Evolutionary conservation across 2,888 invertebrate species (phyloP).

Genomic region (Oligia fasciuncula): DNA sequence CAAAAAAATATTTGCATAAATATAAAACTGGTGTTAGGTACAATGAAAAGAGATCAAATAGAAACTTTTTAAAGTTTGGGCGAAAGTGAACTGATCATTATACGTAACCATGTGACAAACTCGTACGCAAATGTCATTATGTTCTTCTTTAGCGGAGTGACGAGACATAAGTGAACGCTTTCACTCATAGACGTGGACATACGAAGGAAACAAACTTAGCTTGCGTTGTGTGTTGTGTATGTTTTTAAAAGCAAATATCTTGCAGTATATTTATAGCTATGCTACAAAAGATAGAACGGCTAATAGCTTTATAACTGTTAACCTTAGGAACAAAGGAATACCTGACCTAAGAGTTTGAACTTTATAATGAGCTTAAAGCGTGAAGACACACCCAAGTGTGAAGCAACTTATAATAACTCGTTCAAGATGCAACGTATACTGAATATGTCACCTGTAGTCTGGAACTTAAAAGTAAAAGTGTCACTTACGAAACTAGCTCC

Average conservation of each 20-base stretch:
- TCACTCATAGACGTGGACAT: constrained; percentile 49
- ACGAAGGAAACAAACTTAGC: constrained; percentile 39
- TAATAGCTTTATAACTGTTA: neutral
- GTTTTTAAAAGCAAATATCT: neutral
- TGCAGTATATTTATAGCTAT: neutral
- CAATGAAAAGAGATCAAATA: constrained; percentile 32
- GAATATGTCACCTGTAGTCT: constrained; percentile 39
- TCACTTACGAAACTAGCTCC: constrained; percentile 73
- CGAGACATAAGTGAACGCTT: constrained; percentile 55
- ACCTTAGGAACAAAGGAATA: constrained; percentile 21
- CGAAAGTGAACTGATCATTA: constrained; percentile 55
- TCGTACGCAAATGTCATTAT: constrained; percentile 65
- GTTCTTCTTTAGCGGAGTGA: constrained; percentile 42
- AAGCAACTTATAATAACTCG: constrained; percentile 17
- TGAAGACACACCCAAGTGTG: constrained; percentile 16
- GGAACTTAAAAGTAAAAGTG: constrained; percentile 79
- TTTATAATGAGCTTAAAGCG: constrained; percentile 25
- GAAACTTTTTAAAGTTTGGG: constrained; percentile 47
- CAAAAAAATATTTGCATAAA: constrained; percentile 50
- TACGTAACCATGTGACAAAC: constrained; percentile 63
- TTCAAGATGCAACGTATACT: constrained; percentile 29
- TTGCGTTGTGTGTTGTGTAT: constrained; percentile 14
- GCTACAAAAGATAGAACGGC: neutral
- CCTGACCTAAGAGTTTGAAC: constrained; percentile 30
- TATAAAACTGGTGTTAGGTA: constrained; percentile 30